These are phyloP conservation scores for Botia almorhae DNA, from an alignment of 2,797 vertebrate species.

Conservation along the genomic window DNA sequence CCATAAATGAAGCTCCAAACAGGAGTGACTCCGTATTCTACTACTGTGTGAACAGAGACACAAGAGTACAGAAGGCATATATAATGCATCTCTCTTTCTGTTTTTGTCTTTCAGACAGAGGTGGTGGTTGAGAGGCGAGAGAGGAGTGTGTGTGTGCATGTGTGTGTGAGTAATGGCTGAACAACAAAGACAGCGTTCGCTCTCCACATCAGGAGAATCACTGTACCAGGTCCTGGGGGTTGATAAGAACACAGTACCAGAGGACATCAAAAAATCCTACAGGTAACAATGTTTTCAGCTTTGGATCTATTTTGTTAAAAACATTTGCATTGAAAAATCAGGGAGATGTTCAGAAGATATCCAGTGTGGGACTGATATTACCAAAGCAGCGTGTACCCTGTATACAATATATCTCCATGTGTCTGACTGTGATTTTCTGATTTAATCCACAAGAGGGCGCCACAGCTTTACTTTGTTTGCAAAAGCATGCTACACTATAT, in stretches of 20 bases:
- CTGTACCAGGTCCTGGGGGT: constrained; percentile 90
- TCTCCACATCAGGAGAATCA: constrained; percentile 97
- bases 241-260: constrained; percentile 91
- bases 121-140: constrained; percentile 51
- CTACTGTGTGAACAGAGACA: neutral
- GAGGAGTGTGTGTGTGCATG: constrained; percentile 44
- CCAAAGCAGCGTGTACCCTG: too few species aligned
- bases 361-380: too few species aligned
- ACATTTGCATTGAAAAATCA: neutral
- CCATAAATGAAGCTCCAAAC: neutral
- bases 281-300: constrained; percentile 75
- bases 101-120: constrained; percentile 56
- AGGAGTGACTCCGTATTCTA: neutral
- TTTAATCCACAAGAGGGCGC: constrained; percentile 66
- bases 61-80: neutral
- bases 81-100: neutral
- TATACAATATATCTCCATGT: neutral
- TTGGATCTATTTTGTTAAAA: neutral
- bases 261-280: constrained; percentile 98
- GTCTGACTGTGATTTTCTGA: neutral
- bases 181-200: constrained; percentile 94
- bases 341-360: neutral
- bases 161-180: constrained; percentile 73
- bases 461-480: too few species aligned
- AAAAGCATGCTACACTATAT: too few species aligned